Conservation (phyloP, 2,888 invertebrate species). For the Parnassius glacialis region DNA sequence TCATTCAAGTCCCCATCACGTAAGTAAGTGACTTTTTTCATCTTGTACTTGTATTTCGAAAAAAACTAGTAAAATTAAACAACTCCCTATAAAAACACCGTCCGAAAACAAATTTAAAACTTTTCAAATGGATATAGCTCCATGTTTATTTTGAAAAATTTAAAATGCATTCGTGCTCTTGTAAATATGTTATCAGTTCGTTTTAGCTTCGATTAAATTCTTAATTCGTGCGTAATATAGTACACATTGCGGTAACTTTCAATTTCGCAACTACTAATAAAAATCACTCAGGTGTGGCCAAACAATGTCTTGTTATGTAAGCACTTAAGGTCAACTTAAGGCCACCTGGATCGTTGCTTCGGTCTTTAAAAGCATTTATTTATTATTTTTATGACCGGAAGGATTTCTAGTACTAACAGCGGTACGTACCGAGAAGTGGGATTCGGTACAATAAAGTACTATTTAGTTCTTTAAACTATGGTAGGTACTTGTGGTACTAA, state of each 20-base stretch:
- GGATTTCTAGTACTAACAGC: too few species aligned
- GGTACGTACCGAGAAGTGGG: too few species aligned
- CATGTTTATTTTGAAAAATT: neutral
- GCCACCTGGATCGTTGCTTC: conserved; percentile 32
- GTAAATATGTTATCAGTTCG: too few species aligned
- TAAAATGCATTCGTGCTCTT: neutral
- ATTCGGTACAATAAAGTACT: too few species aligned
- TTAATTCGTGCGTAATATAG: neutral
- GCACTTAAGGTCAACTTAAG: conserved; percentile 42
- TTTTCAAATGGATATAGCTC: neutral
- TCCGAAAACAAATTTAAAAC: neutral
- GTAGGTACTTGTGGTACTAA: too few species aligned
- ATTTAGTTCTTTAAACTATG: too few species aligned
- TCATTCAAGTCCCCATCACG: neutral
- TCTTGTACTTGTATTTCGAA: neutral
- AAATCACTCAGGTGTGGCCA: conserved; percentile 3
- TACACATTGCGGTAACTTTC: neutral
- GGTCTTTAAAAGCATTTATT: neutral
- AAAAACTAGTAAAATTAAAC: neutral
- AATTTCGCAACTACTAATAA: conserved; percentile 1
- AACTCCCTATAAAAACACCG: neutral
- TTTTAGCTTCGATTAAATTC: too few species aligned
- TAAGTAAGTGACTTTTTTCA: neutral
- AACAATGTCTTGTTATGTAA: conserved; percentile 35
- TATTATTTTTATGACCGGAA: too few species aligned